These are phyloP conservation scores for Echiichthys vipera DNA, from an alignment of 2,797 vertebrate species.

Conservation along the genomic window DNA sequence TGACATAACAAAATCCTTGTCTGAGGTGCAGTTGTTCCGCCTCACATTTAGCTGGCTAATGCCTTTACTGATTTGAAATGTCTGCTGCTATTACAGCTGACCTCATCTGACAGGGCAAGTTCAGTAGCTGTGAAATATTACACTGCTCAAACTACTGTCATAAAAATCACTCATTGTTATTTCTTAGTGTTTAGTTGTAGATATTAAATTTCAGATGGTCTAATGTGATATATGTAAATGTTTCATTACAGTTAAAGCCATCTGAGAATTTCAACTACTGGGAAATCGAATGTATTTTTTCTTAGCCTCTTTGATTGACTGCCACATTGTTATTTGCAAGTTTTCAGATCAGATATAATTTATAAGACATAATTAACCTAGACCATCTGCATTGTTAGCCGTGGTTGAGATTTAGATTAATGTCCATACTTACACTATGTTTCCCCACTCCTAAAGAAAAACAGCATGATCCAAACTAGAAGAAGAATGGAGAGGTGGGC, in stretches of 20 bases:
- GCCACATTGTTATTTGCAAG: not conserved
- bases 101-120: conserved; percentile 33
- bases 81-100: conserved; percentile 29
- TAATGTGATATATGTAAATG: not conserved
- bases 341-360: conserved; percentile 5
- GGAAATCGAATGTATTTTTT: not conserved
- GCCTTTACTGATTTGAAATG: conserved; percentile 41
- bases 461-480: not conserved
- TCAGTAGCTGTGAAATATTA: conserved; percentile 8
- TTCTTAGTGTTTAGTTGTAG: not conserved
- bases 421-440: not conserved
- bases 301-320: not conserved
- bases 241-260: not conserved
- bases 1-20: conserved; percentile 62
- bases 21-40: conserved; percentile 31
- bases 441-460: not conserved
- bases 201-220: not conserved
- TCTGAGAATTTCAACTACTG: not conserved
- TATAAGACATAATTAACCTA: not conserved
- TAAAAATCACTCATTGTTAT: not conserved
- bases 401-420: not conserved
- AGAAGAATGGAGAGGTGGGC: not conserved
- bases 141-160: not conserved
- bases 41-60: conserved; percentile 32
- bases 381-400: not conserved